Conservation (phyloP, 2,888 invertebrate genomes). For the Rapana venosa region DNA sequence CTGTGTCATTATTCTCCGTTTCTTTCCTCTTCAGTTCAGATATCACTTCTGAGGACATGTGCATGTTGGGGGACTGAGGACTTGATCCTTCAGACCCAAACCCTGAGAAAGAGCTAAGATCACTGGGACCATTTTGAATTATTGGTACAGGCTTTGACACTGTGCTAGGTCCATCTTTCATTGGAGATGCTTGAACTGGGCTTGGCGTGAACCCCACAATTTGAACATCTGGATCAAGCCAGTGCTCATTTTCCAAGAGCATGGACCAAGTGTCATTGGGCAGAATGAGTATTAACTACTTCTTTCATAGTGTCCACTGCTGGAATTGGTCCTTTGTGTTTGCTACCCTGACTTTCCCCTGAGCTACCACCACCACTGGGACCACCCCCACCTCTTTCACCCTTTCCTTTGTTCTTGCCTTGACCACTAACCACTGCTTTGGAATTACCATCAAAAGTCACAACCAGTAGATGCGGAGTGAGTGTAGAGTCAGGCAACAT, state of each 20-base stretch:
- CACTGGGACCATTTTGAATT: constrained; percentile 50
- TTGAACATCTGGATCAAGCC: constrained; percentile 69
- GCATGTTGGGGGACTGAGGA: constrained; percentile 39
- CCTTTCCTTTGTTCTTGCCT: constrained; percentile 29
- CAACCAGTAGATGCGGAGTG: constrained; percentile 44
- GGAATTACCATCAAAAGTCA: constrained; percentile 32
- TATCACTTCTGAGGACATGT: constrained; percentile 28
- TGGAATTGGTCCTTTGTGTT: constrained; percentile 20
- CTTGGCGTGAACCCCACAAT: constrained; percentile 71
- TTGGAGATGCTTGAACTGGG: constrained; percentile 49
- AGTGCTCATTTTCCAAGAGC: constrained; percentile 52
- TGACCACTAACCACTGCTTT: neutral
- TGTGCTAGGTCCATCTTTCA: constrained; percentile 23
- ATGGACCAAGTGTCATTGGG: constrained; percentile 45
- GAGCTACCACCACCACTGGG: neutral
- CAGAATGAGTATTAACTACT: constrained; percentile 33
- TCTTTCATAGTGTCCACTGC: constrained; percentile 18
- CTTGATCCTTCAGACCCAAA: constrained; percentile 42
- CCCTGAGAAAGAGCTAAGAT: constrained; percentile 44
- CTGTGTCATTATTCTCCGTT: neutral
- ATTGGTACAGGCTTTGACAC: constrained; percentile 37
- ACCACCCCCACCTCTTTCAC: neutral
- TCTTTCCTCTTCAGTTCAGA: constrained; percentile 37
- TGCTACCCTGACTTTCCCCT: constrained; percentile 13
- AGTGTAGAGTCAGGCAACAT: constrained; percentile 42